These are phyloP conservation scores for Myopa tessellatipennis DNA, from an alignment of 2,888 invertebrate genomes.

Conservation along the genomic window DNA sequence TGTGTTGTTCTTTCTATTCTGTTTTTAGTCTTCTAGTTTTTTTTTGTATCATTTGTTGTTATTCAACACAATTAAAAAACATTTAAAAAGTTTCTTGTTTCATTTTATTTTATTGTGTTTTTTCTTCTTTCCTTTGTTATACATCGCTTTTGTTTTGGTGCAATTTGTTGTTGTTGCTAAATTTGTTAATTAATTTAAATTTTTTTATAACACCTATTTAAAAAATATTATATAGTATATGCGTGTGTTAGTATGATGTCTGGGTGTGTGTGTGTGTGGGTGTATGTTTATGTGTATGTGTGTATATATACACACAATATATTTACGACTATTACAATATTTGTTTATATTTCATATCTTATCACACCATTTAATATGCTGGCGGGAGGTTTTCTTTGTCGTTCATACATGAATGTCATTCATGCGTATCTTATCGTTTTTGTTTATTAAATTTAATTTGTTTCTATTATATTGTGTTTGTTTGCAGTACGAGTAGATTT, in stretches of 20 bases:
- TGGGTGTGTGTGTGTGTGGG: not conserved
- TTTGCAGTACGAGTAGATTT: not conserved
- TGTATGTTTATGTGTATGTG: too few relatives aligned
- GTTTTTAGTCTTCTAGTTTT: slow-evolving; percentile 18
- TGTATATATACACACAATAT: slow-evolving; percentile 25
- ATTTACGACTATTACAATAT: slow-evolving; percentile 46
- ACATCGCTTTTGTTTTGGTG: not conserved
- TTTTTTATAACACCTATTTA: slow-evolving; percentile 39
- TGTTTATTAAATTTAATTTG: not conserved
- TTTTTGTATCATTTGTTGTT: slow-evolving; percentile 4
- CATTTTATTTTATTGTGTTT: slow-evolving; percentile 3
- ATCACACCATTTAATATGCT: slow-evolving; percentile 65
- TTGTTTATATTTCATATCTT: slow-evolving; percentile 48
- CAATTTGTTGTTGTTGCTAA: slow-evolving; percentile 21
- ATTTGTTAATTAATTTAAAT: slow-evolving; percentile 30
- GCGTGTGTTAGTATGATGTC: too few relatives aligned
- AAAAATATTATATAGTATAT: slow-evolving; percentile 32
- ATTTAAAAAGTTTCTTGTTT: slow-evolving; percentile 29
- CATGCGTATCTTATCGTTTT: not conserved
- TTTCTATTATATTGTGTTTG: slow-evolving; percentile 16
- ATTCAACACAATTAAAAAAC: slow-evolving; percentile 32
- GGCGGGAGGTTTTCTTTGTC: slow-evolving; percentile 64
- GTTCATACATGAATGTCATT: slow-evolving; percentile 39
- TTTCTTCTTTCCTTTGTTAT: not conserved
- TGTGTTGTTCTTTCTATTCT: slow-evolving; percentile 26